Conservation (phyloP, 2,113 vertebrate species). For the Poecile atricapillus region DNA sequence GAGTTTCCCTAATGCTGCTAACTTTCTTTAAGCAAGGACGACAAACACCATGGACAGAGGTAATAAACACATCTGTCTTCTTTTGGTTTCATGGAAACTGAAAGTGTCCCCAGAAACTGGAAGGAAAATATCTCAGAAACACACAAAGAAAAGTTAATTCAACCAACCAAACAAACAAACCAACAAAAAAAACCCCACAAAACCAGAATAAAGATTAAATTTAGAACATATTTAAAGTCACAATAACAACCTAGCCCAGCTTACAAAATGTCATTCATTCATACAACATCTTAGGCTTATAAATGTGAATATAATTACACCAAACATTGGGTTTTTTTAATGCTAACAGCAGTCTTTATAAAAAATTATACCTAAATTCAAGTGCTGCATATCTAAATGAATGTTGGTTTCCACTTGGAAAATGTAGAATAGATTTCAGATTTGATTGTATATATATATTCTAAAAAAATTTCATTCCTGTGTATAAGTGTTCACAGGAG, state of each 20-base stretch:
- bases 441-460: background rate
- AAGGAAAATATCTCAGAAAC: background rate
- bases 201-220: background rate
- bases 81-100: background rate
- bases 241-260: background rate
- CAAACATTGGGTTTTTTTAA: background rate
- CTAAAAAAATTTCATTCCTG: background rate
- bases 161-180: background rate
- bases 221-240: background rate
- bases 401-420: background rate
- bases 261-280: background rate
- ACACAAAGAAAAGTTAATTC: background rate
- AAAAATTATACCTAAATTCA: background rate
- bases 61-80: background rate
- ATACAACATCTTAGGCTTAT: background rate
- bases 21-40: background rate
- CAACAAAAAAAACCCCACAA: background rate
- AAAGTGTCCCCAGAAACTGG: background rate
- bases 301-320: background rate
- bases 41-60: background rate
- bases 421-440: background rate
- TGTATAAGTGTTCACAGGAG: slow-evolving; percentile 11
- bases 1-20: background rate
- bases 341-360: background rate
- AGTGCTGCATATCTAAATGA: background rate